These are phyloP conservation scores for Cardiocondyla obscurior DNA, from an alignment of 1,140 invertebrate genomes.

Conservation along the genomic window DNA sequence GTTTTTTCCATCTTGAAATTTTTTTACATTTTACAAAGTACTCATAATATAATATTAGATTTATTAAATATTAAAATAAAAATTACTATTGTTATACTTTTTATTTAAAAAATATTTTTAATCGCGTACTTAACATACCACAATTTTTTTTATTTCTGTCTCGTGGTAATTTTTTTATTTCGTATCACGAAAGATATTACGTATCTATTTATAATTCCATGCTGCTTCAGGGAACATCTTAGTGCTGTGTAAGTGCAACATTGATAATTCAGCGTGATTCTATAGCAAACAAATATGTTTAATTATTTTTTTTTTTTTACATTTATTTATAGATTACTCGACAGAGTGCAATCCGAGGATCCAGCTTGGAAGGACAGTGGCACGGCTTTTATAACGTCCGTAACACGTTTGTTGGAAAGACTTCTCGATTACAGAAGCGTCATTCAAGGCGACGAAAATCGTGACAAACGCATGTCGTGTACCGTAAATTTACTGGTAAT, in stretches of 20 bases:
- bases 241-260: slow-evolving; percentile 92
- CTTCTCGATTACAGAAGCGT: slow-evolving; percentile 96
- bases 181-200: not conserved
- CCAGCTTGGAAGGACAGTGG: slow-evolving; percentile 95
- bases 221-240: slow-evolving; percentile 92
- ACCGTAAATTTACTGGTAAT: slow-evolving; percentile 96
- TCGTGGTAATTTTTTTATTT: not conserved
- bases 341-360: slow-evolving; percentile 93
- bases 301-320: slow-evolving; percentile 22
- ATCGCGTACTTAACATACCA: not conserved
- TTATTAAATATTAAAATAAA: not conserved
- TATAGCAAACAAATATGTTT: not conserved
- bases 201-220: slow-evolving; percentile 74
- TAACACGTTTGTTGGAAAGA: slow-evolving; percentile 94
- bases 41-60: not conserved
- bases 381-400: slow-evolving; percentile 95
- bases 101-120: not conserved
- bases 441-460: slow-evolving; percentile 95
- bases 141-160: not conserved
- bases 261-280: slow-evolving; percentile 11
- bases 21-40: not conserved
- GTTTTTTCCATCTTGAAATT: not conserved
- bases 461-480: slow-evolving; percentile 97
- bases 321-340: slow-evolving; percentile 88
- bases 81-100: not conserved